Base-by-base conservation (phyloP, 1,140 invertebrate genomes). In the Leptopilina clavipes region DNA sequence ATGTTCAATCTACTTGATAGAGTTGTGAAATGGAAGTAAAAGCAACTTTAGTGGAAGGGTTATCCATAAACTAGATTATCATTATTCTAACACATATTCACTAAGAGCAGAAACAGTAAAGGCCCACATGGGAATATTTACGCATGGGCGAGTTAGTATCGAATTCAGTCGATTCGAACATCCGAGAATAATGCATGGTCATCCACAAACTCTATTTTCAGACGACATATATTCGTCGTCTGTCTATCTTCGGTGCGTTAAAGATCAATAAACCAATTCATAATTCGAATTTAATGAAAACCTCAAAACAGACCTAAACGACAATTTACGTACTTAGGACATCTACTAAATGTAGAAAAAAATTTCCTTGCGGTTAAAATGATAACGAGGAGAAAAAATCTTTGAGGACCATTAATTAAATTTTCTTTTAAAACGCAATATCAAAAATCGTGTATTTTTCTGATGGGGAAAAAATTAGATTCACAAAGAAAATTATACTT, bases 31-130 rank as follows among this genome's bases (percentile, higher is more conserved):
- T 22, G 22, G 22, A 19, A 25, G 18, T 59, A 19, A 25, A 59
- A 11, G 3, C 45, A 48, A 59, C 22, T 59, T 25, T 11, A 59
- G 11, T 12, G 56, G 12, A 59, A 25, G 19, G 22, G 22, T 31
- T 25, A 59, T 14, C 22, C 19, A 25, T 19, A 6, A 7, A 19
- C 18, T 25, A 12, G 19, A 59, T 25, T 22, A 59, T 25, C 56
- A 59, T 59, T 59, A 59, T 59, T 31, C 11, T 59, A 22, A 59
- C 56, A 59, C 56, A 59, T 59, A 25, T 31, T 59, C 56, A 59
- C 19, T 31, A 25, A 59, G 52, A 19, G 56, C 11, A 25, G 56
- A 25, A 59, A 19, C 56, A n/a, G 56, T 25, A 59, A 59, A 59
- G 56, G 56, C 56, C 56, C 56, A 22, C 8, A 25, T 25, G 22